These are phyloP conservation scores for Loxodonta africana DNA, from an alignment of 2,113 vertebrate species.

Conservation along the genomic window DNA sequence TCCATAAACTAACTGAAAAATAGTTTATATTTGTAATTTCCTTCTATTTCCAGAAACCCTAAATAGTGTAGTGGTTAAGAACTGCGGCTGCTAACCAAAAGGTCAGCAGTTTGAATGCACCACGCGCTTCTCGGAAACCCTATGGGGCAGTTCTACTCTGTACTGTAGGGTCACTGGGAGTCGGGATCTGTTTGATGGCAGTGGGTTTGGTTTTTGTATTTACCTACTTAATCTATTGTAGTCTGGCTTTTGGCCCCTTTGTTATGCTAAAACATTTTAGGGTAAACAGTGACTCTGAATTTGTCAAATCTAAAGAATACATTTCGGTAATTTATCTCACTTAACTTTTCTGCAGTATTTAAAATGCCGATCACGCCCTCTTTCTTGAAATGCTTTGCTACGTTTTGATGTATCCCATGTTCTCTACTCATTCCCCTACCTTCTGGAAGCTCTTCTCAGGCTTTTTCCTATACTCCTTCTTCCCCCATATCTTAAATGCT, in stretches of 20 bases:
- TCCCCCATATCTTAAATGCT: background rate
- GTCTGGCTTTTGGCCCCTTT: background rate
- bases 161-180: too few relatives aligned
- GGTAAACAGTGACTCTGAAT: background rate
- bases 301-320: background rate
- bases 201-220: too few relatives aligned
- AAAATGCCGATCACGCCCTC: background rate
- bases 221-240: background rate
- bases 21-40: background rate
- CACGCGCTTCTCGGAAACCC: too few relatives aligned
- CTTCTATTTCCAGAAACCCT: background rate
- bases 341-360: background rate
- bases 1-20: background rate
- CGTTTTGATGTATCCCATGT: background rate
- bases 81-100: too few relatives aligned
- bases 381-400: background rate
- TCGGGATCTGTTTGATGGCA: too few relatives aligned
- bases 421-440: background rate
- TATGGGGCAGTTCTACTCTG: too few relatives aligned
- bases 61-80: too few relatives aligned
- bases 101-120: too few relatives aligned
- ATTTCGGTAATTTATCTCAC: background rate
- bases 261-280: conserved; percentile 42
- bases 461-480: background rate
- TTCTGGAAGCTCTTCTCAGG: background rate